A percentile compares a stretch with the other conserved stretches of the same genome.
These are phyloP conservation scores for Macroteleia sp. DNA, from an alignment of 2,888 invertebrate genomes.

Conservation along the genomic window DNA sequence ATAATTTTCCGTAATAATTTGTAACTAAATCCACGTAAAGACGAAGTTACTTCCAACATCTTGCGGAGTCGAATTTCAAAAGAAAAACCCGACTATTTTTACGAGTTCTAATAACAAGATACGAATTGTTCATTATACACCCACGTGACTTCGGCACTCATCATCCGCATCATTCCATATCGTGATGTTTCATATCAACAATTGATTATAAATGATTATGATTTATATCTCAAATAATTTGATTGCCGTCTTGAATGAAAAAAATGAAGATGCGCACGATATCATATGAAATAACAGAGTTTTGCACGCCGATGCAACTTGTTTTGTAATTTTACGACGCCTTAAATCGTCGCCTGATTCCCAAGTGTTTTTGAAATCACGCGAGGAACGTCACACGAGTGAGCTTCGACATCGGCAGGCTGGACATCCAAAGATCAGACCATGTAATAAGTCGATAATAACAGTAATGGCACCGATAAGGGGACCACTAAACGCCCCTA, in stretches of 20 bases:
- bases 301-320: conserved; percentile 26
- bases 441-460: conserved; percentile 83
- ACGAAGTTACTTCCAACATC: conserved; percentile 15
- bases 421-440: conserved; percentile 66
- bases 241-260: conserved; percentile 16
- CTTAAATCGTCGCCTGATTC: conserved; percentile 64
- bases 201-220: conserved; percentile 55
- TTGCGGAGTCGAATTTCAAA: conserved; percentile 34
- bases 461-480: conserved; percentile 81
- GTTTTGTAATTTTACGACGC: conserved; percentile 60
- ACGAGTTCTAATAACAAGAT: conserved; percentile 4
- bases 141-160: conserved; percentile 35
- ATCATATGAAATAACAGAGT: conserved; percentile 47
- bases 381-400: conserved; percentile 49
- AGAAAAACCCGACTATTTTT: conserved; percentile 23
- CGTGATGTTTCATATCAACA: background rate
- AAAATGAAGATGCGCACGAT: conserved; percentile 22
- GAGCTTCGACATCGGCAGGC: conserved; percentile 63
- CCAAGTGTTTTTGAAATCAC: conserved; percentile 44
- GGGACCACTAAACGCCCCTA: conserved; percentile 80
- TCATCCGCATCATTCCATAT: background rate
- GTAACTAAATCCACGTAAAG: conserved; percentile 32
- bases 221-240: conserved; percentile 41
- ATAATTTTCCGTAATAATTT: conserved; percentile 50
- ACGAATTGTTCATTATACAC: conserved; percentile 21